Conservation (phyloP, 2,113 vertebrate species). For the Pipra filicauda region DNA sequence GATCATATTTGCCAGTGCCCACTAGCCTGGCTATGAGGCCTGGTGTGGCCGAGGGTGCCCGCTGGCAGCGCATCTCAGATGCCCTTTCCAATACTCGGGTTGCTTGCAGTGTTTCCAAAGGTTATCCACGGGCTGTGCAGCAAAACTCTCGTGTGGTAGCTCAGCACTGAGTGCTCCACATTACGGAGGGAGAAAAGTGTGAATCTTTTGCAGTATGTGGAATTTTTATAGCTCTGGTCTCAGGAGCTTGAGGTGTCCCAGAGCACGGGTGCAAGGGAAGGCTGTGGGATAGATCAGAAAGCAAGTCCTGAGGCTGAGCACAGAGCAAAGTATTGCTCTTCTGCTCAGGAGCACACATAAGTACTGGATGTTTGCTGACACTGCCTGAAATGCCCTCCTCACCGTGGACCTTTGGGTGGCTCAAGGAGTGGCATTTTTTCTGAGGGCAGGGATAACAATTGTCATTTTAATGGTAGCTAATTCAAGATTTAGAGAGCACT, state of each 20-base stretch:
- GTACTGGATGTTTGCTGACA: accelerated
- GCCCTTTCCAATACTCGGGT: background rate
- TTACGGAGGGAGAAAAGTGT: accelerated
- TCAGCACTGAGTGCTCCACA: accelerated
- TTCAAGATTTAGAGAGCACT: background rate
- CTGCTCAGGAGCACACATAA: background rate
- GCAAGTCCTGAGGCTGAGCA: background rate
- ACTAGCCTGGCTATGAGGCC: background rate
- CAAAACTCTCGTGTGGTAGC: accelerated
- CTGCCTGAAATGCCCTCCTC: background rate
- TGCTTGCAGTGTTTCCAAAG: accelerated
- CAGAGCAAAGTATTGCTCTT: accelerated
- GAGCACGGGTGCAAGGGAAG: background rate
- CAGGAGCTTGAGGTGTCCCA: accelerated
- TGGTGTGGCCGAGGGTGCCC: background rate
- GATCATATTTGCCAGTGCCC: background rate
- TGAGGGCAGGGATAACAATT: background rate
- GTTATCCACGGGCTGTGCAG: accelerated
- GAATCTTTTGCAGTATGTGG: background rate
- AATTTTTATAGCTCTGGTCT: background rate
- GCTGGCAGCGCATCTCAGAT: background rate
- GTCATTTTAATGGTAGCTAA: background rate
- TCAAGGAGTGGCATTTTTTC: background rate
- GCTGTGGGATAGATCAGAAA: background rate
- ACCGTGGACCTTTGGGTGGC: accelerated